These are phyloP conservation scores for Drosophila anomelani DNA, from an alignment of 2,888 invertebrate species.

Conservation along the genomic window DNA sequence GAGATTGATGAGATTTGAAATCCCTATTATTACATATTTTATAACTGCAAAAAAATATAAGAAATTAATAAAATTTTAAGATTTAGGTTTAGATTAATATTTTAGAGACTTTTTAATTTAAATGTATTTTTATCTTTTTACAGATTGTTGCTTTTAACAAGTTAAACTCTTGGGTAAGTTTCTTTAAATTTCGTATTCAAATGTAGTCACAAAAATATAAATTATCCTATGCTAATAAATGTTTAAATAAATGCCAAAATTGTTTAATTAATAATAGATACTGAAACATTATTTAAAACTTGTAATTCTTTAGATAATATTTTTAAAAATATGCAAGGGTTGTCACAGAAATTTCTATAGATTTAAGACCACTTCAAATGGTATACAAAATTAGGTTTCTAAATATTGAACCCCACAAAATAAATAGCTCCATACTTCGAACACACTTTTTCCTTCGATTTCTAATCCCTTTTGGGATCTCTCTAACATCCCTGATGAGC, in stretches of 20 bases:
- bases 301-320: not conserved
- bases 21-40: not conserved
- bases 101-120: no score
- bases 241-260: not conserved
- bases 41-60: no score
- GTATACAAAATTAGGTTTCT: not conserved
- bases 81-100: no score
- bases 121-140: slow-evolving; percentile 37
- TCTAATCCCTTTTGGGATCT: not conserved
- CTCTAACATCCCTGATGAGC: not conserved
- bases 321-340: not conserved
- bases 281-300: not conserved
- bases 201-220: not conserved
- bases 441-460: no score
- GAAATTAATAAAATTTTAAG: no score
- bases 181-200: not conserved
- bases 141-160: slow-evolving; percentile 62
- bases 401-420: not conserved
- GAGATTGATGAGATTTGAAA: slow-evolving; percentile 6
- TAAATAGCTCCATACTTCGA: not conserved
- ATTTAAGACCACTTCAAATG: not conserved
- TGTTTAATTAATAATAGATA: no score
- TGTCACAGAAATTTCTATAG: not conserved
- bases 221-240: not conserved
- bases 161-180: slow-evolving; percentile 61